Conservation (phyloP, 2,797 vertebrate genomes). For the Odontamblyopus rebecca region DNA sequence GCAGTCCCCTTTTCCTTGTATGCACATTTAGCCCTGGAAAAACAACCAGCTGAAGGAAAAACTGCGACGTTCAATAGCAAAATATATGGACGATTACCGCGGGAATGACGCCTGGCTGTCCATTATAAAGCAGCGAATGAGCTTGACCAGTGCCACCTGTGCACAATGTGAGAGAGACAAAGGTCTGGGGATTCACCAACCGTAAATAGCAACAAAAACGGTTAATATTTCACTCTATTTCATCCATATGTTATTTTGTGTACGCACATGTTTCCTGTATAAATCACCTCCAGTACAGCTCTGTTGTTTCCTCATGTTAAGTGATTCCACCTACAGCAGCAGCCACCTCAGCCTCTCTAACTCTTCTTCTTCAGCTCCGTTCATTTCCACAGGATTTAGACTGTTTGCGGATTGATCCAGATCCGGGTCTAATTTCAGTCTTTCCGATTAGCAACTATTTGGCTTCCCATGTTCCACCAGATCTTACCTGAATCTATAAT, state of each 20-base stretch:
- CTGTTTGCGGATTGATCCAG: no score
- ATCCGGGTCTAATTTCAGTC: no score
- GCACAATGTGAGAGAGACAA: no score
- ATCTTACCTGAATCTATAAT: not conserved
- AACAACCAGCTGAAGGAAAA: constrained; percentile 10
- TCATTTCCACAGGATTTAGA: no score
- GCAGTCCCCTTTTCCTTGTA: constrained; percentile 71
- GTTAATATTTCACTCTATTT: not conserved
- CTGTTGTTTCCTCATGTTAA: not conserved
- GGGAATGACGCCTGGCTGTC: not conserved
- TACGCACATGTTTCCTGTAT: no score
- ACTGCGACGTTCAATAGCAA: constrained; percentile 41
- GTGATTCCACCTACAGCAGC: no score
- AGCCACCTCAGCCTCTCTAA: no score
- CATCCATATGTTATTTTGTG: not conserved
- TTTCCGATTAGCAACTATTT: no score
- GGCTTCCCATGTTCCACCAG: no score
- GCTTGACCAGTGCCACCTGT: not conserved
- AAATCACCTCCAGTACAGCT: not conserved
- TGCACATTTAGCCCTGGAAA: constrained; percentile 41
- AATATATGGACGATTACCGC: constrained; percentile 14
- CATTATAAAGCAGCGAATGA: constrained; percentile 17
- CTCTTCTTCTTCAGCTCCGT: no score
- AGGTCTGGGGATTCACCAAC: not conserved
- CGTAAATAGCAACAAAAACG: not conserved